phyloP scores from a whole-genome alignment of 2,888 invertebrate species.

The Tipula helvola region DNA sequence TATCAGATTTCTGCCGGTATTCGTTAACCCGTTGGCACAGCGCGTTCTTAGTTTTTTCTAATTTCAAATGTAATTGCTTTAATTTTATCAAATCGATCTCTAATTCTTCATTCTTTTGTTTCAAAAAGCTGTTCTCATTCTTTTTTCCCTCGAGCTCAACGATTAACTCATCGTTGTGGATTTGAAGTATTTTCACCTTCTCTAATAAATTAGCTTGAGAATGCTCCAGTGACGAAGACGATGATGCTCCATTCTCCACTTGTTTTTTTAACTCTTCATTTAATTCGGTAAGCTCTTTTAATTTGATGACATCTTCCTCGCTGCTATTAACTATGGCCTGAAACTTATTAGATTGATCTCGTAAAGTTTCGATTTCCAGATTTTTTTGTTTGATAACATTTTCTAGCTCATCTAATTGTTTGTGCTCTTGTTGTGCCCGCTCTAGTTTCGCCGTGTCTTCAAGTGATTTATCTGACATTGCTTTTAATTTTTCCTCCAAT shows the following conservation, averaged over 20 bases:
- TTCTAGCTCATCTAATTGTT: background rate
- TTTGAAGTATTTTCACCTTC: background rate
- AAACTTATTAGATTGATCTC: background rate
- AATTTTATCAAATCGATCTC: background rate
- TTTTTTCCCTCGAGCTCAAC: background rate
- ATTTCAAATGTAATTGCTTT: background rate
- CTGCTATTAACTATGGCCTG: background rate
- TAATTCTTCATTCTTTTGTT: background rate
- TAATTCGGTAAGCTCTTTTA: background rate
- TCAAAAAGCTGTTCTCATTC: background rate
- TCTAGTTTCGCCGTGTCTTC: background rate
- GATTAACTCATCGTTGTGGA: background rate
- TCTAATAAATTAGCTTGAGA: background rate
- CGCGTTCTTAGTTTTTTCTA: background rate
- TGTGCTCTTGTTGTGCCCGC: background rate
- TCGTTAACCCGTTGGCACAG: background rate
- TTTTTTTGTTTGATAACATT: background rate
- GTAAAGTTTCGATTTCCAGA: background rate
- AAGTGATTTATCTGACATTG: background rate
- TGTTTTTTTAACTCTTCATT: background rate
- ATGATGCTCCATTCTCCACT: background rate
- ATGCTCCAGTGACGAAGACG: background rate
- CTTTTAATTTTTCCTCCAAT: background rate
- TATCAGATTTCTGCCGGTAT: background rate
- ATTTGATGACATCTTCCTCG: background rate